Base-by-base conservation (phyloP, 2,888 invertebrate genomes). In the Fragum sueziense region DNA sequence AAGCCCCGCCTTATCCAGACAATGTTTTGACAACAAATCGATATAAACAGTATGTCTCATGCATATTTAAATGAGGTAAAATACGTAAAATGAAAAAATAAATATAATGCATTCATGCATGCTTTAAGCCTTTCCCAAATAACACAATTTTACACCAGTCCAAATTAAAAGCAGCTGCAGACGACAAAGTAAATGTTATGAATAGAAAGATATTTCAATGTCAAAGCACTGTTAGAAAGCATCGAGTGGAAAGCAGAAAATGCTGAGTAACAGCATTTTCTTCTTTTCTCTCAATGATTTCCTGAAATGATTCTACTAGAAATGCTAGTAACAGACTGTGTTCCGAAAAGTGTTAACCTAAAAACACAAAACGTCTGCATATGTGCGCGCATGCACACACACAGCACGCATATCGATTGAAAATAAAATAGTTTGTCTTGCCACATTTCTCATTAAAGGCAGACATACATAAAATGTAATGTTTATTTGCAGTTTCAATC, bases 31-130 rank as follows among this genome's bases (percentile, higher is more conserved):
- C 41, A 41, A 27, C 65, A 65, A 65, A 65, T 65, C 65, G 41
- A 65, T 65, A 65, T 25, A 14, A 41, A 37, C 34, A 65, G 65
- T 65, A 37, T 41, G 65, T 41, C 65, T 65, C 65, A 65, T 65
- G 65, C 65, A 65, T 65, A 65, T 65, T 65, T 25, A 65, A 65
- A 65, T 65, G 34, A 25, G 65, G 65, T 41, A 41, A 65, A 41
- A 37, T n/a, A 65, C 27, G 14, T 27, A n/a, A 57, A 65, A 37
- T 20, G 9, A 41, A 65, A 31, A 17, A 6, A 41, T 2, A 65
- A 37, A 41, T n/a, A n/a, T n/a, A 37, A 65, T 41, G 65, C 41
- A 65, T 25, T 31, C 27, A 61, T 61, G 61, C 61, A 61, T 61
- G 61, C n/a, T n/a, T n/a, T n/a, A n/a, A n/a, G n/a, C n/a, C n/a